A percentile compares a stretch with the other conserved stretches of the same genome.
Evolutionary conservation across 2,888 invertebrate genomes (phyloP).

Genomic region (Palloptera scutellata): DNA sequence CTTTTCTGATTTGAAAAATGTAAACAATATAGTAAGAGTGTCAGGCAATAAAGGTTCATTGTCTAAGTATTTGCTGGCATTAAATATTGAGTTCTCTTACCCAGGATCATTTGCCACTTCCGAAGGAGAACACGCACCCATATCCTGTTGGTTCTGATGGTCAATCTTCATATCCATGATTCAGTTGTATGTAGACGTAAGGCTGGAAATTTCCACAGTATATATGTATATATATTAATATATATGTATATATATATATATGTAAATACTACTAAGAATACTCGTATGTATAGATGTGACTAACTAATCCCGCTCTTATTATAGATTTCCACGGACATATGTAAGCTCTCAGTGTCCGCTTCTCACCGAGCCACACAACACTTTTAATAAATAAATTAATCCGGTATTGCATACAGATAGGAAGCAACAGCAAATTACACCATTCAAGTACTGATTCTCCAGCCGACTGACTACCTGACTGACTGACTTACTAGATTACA

Average conservation of each 20-base stretch:
- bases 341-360: background rate
- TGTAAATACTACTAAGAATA: too few species aligned
- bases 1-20: too few species aligned
- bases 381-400: background rate
- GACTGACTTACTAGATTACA: conserved; percentile 16
- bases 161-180: conserved; percentile 62
- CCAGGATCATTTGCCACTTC: conserved; percentile 96
- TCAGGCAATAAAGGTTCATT: too few species aligned
- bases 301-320: conserved; percentile 11
- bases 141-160: conserved; percentile 69
- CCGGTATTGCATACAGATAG: too few species aligned
- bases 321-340: conserved; percentile 11
- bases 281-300: conserved; percentile 7
- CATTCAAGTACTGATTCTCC: too few species aligned
- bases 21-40: too few species aligned
- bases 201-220: background rate
- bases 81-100: conserved; percentile 69
- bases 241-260: too few species aligned
- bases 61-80: too few species aligned
- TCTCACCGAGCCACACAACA: background rate
- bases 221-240: background rate
- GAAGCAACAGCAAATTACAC: too few species aligned
- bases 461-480: background rate
- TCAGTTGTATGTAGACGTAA: background rate
- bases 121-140: conserved; percentile 81